Conservation (phyloP, 2,113 vertebrate species). For the Xiphorhynchus elegans region DNA sequence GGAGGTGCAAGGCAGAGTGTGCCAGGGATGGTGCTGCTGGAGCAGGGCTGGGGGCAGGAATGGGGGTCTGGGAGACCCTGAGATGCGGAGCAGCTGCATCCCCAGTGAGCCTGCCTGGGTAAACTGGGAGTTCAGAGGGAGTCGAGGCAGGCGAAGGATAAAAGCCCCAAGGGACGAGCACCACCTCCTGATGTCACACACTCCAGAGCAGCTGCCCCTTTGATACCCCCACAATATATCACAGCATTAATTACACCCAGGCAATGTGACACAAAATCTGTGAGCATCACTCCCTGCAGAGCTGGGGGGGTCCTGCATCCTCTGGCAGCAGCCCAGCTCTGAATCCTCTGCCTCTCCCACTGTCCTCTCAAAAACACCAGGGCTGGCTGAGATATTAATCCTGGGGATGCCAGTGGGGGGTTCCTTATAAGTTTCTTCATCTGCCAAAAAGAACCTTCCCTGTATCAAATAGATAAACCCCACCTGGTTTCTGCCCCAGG, state of each 20-base stretch:
- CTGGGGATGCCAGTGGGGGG: accelerated
- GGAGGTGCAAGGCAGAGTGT: too few species aligned
- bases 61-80: background rate
- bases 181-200: background rate
- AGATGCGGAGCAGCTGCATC: constrained; percentile 33
- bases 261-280: background rate
- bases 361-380: background rate
- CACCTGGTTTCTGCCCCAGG: background rate
- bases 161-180: background rate
- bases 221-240: background rate
- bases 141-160: background rate
- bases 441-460: background rate
- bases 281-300: background rate
- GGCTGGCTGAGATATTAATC: background rate
- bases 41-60: background rate
- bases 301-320: background rate
- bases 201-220: background rate
- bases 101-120: constrained; percentile 12
- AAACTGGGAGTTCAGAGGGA: background rate
- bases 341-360: accelerated
- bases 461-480: background rate
- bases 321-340: background rate
- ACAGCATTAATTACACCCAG: background rate
- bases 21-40: background rate
- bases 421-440: too few species aligned